Percentiles rank a stretch among this genome's conserved stretches.
Evolutionary conservation across 2,113 vertebrate genomes (phyloP).

Genomic region (Sebastes schlegelii): DNA sequence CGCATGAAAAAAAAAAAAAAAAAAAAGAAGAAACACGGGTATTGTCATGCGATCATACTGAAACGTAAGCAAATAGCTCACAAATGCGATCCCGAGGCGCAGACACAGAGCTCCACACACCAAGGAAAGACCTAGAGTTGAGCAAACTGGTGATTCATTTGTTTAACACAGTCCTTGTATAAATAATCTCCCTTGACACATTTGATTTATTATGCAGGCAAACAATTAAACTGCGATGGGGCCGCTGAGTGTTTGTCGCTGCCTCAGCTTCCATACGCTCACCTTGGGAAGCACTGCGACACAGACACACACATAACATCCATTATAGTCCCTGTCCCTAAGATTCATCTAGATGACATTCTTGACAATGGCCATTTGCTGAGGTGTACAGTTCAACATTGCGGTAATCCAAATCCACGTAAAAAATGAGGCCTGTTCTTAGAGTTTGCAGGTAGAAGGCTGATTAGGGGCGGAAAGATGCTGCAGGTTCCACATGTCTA

Average conservation of each 20-base stretch:
- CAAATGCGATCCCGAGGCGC: not conserved
- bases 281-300: conserved; percentile 39
- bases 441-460: conserved; percentile 6
- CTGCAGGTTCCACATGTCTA: not conserved
- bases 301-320: conserved; percentile 29
- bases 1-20: not conserved
- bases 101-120: conserved; percentile 8
- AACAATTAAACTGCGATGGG: conserved; percentile 77
- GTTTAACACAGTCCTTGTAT: conserved; percentile 69
- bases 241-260: conserved; percentile 61
- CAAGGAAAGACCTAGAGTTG: conserved; percentile 32
- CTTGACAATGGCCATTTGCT: conserved; percentile 67
- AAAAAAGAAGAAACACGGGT: not conserved
- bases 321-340: conserved; percentile 25
- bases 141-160: conserved; percentile 74
- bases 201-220: conserved; percentile 81
- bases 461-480: not conserved
- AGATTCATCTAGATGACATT: conserved; percentile 56
- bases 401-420: conserved; percentile 33
- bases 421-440: conserved; percentile 25
- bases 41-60: conserved; percentile 14
- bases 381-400: conserved; percentile 61
- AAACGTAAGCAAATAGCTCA: conserved; percentile 21
- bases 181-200: conserved; percentile 76
- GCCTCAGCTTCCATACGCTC: conserved; percentile 60